Evolutionary conservation across 2,888 invertebrate genomes (phyloP).

Genomic region (Acleris holmiana): DNA sequence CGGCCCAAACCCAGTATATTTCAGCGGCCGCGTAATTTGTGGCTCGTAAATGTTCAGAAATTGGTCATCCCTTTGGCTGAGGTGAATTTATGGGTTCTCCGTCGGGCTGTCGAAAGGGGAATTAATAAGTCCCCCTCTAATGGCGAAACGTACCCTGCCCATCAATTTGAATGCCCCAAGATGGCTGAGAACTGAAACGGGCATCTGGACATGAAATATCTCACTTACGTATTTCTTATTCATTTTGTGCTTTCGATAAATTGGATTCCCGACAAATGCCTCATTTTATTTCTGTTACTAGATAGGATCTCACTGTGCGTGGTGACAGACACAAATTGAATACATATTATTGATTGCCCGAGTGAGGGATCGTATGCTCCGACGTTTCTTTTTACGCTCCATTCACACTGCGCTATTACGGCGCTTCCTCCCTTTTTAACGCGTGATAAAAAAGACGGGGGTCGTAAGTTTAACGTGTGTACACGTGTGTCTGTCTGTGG

Average conservation of each 20-base stretch:
- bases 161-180: conserved; percentile 83
- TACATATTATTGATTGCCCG: conserved; percentile 41
- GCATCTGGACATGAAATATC: conserved; percentile 74
- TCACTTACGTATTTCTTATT: conserved; percentile 71
- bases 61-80: conserved; percentile 85
- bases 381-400: conserved; percentile 28
- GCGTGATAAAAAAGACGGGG: neutral
- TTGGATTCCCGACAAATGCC: conserved; percentile 63
- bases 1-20: conserved; percentile 78
- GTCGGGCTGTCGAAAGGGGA: conserved; percentile 84
- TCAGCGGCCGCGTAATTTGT: conserved; percentile 84
- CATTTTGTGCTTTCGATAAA: conserved; percentile 67
- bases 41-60: conserved; percentile 85
- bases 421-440: neutral
- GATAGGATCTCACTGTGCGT: conserved; percentile 44
- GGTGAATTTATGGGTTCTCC: conserved; percentile 83
- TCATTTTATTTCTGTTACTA: conserved; percentile 59
- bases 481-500: no score
- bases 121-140: conserved; percentile 84
- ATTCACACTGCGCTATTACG: conserved; percentile 19
- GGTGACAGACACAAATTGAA: conserved; percentile 47
- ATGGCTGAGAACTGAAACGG: conserved; percentile 74
- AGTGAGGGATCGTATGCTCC: conserved; percentile 36
- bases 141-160: conserved; percentile 83
- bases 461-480: neutral